Evolutionary conservation across 2,113 vertebrate species (phyloP).

Genomic region (Maylandia zebra): DNA sequence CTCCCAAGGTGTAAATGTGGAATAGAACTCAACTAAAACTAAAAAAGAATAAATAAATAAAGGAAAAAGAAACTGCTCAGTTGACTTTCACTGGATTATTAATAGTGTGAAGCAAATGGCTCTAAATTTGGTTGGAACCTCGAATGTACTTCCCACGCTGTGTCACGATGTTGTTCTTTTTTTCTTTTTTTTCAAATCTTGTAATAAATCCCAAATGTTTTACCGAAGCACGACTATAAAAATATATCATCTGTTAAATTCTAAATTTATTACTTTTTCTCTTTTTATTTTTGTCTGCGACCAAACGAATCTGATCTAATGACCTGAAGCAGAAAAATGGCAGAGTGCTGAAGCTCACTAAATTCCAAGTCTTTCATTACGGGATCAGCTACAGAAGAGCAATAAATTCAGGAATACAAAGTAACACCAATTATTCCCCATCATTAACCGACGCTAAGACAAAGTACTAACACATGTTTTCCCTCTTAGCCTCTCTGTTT

Average conservation of each 20-base stretch:
- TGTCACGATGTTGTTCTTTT: neutral
- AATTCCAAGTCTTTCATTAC: slow-evolving; percentile 3
- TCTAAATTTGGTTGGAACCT: neutral
- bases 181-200: neutral
- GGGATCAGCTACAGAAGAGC: slow-evolving; percentile 6
- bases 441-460: slow-evolving; percentile 10
- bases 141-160: neutral
- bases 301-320: neutral
- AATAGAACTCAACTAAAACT: neutral
- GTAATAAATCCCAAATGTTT: slow-evolving; percentile 24
- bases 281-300: neutral
- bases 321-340: neutral
- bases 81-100: neutral
- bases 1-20: slow-evolving; percentile 6
- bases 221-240: slow-evolving; percentile 7
- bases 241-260: slow-evolving; percentile 22
- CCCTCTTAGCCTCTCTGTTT: neutral
- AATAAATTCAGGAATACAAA: slow-evolving; percentile 39
- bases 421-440: slow-evolving; percentile 37
- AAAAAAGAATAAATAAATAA: neutral
- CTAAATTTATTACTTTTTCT: neutral
- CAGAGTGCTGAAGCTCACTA: neutral
- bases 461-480: slow-evolving; percentile 43
- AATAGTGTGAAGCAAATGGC: neutral
- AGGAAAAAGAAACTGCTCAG: neutral